Percentiles rank a stretch among this genome's conserved stretches.
Evolutionary conservation across 2,888 invertebrate species (phyloP).

Genomic region (Harmothoe impar): DNA sequence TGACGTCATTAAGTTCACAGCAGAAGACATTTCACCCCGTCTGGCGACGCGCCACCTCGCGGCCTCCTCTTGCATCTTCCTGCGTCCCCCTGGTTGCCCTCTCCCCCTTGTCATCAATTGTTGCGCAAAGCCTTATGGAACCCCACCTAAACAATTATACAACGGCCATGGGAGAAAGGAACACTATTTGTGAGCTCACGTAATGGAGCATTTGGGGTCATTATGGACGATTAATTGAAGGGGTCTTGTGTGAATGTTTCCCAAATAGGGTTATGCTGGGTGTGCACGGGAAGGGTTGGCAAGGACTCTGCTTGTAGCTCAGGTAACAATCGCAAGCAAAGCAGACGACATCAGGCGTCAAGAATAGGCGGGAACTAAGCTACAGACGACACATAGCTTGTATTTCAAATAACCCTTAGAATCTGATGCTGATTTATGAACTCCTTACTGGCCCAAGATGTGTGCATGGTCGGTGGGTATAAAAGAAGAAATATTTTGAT

Average conservation of each 20-base stretch:
- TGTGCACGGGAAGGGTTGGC: neutral
- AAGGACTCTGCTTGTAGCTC: neutral
- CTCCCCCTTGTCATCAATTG: neutral
- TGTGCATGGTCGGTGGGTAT: no score
- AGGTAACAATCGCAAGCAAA: neutral
- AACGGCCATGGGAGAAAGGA: neutral
- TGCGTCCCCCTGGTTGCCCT: neutral
- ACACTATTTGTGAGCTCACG: neutral
- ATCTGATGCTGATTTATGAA: conserved; percentile 22
- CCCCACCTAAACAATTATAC: neutral
- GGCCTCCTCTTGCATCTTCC: neutral
- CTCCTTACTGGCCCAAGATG: neutral
- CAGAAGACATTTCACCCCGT: neutral
- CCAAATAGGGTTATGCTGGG: neutral
- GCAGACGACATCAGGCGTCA: conserved; percentile 4
- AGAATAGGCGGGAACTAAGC: neutral
- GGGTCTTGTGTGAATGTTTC: neutral
- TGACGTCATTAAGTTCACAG: conserved; percentile 6
- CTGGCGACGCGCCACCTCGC: neutral
- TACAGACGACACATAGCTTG: neutral
- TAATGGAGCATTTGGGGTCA: neutral
- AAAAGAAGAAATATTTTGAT: no score
- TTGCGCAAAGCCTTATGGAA: conserved; percentile 15
- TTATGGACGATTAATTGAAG: conserved; percentile 3
- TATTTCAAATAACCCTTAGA: neutral